Base-by-base conservation (phyloP, 2,888 invertebrate genomes). In the Pammene aurita region DNA sequence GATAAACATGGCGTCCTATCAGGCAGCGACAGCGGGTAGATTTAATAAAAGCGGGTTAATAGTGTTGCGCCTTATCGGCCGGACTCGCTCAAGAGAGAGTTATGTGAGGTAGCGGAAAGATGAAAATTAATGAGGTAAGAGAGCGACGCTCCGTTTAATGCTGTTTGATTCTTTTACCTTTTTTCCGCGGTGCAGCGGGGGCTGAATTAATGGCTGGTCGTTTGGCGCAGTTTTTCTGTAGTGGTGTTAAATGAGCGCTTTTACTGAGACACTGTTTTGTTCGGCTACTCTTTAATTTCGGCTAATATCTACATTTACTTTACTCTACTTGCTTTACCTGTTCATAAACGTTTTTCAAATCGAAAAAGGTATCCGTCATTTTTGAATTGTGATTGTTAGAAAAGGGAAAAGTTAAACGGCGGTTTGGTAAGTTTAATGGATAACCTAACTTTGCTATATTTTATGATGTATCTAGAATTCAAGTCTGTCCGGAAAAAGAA, bases 101-200 rank as follows among this genome's bases (percentile, higher is more conserved):
- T 92, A 92, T 91, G 92, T 87, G 86, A 84, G 86, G 86, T 87
- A 81, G 70, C 75, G 84, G 81, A 86, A 86, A 91, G 92, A 92
- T 91, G 92, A 91, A 91, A 92, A 92, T 92, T 92, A 92, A 92
- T 92, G 92, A 92, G 88, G 83, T 87, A 90, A 89, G 88, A 90
- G 85, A 85, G 88, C 88, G 85, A 38, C 66, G 81, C 81, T 81
- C 80, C 82, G 84, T 84, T 83, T 86, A 84, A 82, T 82, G 80
- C 82, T 80, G 78, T 85, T 84, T 84, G 84, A 86, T 83, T 85
- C 81, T 83, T 75, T 84, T 84, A 81, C 76, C 75, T 80, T 77
- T 70, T 70, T 70, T 61, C 63, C 67, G 66, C 70, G 66, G 66
- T 66, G 70, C 80, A 80, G 78, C 77, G 78, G 68, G 74, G 76